These are phyloP conservation scores for Dryadula phaetusa DNA, from an alignment of 2,888 invertebrate species.

Conservation along the genomic window DNA sequence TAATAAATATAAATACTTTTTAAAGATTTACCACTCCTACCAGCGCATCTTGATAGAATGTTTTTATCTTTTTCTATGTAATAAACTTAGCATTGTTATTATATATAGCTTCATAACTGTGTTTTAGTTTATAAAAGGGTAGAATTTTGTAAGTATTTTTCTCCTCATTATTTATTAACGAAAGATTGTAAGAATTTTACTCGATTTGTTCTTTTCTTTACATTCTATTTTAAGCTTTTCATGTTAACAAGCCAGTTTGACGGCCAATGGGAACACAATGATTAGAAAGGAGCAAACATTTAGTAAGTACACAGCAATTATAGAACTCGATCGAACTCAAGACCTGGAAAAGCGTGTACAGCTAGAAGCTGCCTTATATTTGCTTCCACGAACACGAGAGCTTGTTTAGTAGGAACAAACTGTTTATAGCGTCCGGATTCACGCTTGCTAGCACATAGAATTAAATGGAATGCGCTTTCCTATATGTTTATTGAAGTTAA, in stretches of 20 bases:
- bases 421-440: slow-evolving; percentile 22
- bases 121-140: too few species aligned
- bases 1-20: too few species aligned
- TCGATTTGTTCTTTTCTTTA: neutral
- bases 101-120: too few species aligned
- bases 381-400: slow-evolving; percentile 16
- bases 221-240: slow-evolving; percentile 27
- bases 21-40: too few species aligned
- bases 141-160: too few species aligned
- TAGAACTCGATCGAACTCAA: slow-evolving; percentile 37
- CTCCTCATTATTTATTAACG: neutral
- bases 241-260: slow-evolving; percentile 43
- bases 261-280: slow-evolving; percentile 42
- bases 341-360: slow-evolving; percentile 24
- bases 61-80: too few species aligned
- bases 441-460: slow-evolving; percentile 7
- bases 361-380: slow-evolving; percentile 26
- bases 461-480: slow-evolving; percentile 4
- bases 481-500: slow-evolving; percentile 7
- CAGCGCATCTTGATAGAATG: too few species aligned
- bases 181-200: neutral
- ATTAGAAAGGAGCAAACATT: slow-evolving; percentile 45
- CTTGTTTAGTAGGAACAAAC: slow-evolving; percentile 20
- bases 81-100: too few species aligned
- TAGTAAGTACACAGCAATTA: slow-evolving; percentile 44